Evolutionary conservation across 2,797 vertebrate species (phyloP), one percentile per base, ranked within the genome.

Genomic region (Tenualosa ilisha): DNA sequence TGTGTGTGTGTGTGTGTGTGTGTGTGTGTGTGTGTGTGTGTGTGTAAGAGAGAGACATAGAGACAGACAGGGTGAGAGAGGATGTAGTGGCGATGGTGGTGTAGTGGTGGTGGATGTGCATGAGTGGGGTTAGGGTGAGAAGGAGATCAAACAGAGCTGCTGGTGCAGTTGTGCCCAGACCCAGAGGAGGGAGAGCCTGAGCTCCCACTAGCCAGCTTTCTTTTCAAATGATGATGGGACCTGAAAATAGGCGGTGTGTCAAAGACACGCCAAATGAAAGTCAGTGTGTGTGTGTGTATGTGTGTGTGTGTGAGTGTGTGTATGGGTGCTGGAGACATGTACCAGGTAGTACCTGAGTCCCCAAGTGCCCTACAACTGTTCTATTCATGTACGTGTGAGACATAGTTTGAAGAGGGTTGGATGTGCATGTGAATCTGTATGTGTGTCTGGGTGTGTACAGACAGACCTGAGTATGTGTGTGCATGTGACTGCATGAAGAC

Each of bases 41-140:
- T 53, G 86, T 81, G 40, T 22, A 53, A 63, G 83, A 81, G 82
- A 84, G 82, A 49, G 84, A 84, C 86, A 61, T 20, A 86, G 87
- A 90, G 86, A 85, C 91, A 91, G 91, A 72, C 82, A 82, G 46
- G 82, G 87, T 84, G 5, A 2, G 61, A 89, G 88, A 88, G 86
- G 3, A n/a, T 20, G 24, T 68, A 5, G 61, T 15, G 31, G 65
- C 37, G 31, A 11, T 40, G 26, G 13, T 37, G 31, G 65, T 72
- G 65, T 31, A 24, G 63, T 63, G 63, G 31, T 72, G 68, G 68
- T 43, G 37, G 9, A 43, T 40, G 17, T 79, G 37, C 5, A 0
- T 72, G 65, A 72, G 65, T 31, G 24, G 63, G 63, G 65, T 79
- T 43, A 46, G 43, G 72, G 5, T 2, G 68, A 43, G 13, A 40